Percentiles rank a stretch among this genome's conserved stretches.
These are phyloP conservation scores for Apotomis capreana DNA, from an alignment of 2,888 invertebrate species.

Conservation along the genomic window DNA sequence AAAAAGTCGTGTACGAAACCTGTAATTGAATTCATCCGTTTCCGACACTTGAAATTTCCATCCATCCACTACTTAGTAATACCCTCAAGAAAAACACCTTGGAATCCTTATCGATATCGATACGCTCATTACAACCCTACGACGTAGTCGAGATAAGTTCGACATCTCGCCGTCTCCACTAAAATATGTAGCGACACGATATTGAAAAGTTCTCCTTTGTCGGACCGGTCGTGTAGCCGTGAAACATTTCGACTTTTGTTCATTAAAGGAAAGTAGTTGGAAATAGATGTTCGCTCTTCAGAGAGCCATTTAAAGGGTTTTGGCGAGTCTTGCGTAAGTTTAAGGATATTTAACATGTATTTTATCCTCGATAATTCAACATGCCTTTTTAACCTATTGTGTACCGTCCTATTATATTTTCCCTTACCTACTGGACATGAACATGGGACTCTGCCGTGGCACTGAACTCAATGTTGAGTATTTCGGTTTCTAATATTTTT, in stretches of 20 bases:
- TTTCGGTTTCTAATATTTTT: too few relatives aligned
- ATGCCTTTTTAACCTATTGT: neutral
- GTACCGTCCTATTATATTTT: too few relatives aligned
- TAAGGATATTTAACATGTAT: constrained; percentile 41
- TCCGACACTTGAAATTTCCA: too few relatives aligned
- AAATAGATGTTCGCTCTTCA: constrained; percentile 14
- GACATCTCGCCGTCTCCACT: constrained; percentile 76
- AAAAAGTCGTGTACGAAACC: too few relatives aligned
- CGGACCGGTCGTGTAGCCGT: constrained; percentile 49
- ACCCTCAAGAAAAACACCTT: neutral
- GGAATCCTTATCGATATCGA: constrained; percentile 46
- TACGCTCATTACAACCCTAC: constrained; percentile 49
- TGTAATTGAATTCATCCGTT: too few relatives aligned
- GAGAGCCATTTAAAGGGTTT: constrained; percentile 30
- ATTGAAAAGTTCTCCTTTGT: constrained; percentile 76
- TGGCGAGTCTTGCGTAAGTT: constrained; percentile 42
- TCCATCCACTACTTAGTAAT: too few relatives aligned
- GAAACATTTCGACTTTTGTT: constrained; percentile 44
- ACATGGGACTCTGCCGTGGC: too few relatives aligned
- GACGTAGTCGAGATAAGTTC: constrained; percentile 65
- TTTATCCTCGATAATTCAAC: too few relatives aligned
- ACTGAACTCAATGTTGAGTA: too few relatives aligned
- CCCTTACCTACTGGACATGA: too few relatives aligned
- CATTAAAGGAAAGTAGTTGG: constrained; percentile 43
- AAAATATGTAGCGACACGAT: constrained; percentile 80